These are phyloP conservation scores for Alexandromys oeconomus DNA, from an alignment of 2,797 vertebrate species.

Conservation along the genomic window DNA sequence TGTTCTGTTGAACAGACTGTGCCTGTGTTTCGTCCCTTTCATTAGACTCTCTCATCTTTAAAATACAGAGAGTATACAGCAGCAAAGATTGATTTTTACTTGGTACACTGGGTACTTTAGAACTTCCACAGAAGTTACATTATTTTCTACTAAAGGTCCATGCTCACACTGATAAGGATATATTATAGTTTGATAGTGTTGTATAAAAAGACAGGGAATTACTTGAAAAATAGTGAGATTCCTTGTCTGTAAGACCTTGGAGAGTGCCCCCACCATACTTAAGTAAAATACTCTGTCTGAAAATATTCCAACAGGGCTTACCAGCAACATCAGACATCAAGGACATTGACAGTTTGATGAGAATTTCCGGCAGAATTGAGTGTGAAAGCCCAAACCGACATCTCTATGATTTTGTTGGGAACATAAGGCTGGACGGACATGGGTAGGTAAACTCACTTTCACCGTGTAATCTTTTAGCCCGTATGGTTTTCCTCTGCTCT, in stretches of 20 bases:
- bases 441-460: conserved; percentile 90
- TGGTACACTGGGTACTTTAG: neutral
- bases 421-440: conserved; percentile 95
- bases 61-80: neutral
- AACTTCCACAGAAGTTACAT: neutral
- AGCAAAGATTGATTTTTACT: conserved; percentile 33
- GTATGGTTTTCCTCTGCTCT: neutral
- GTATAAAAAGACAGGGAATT: neutral
- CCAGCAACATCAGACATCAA: conserved; percentile 95
- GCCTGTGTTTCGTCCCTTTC: neutral
- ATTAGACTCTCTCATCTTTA: neutral
- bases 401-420: conserved; percentile 99
- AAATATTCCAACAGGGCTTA: conserved; percentile 92
- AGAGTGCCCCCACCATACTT: neutral
- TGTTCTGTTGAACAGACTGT: neutral
- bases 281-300: conserved; percentile 42
- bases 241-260: neutral
- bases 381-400: conserved; percentile 98
- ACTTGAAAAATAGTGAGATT: neutral
- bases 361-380: conserved; percentile 95
- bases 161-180: neutral
- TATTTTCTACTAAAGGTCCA: neutral
- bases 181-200: neutral
- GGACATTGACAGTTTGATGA: conserved; percentile 95
- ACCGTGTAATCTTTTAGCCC: rapidly evolving